Conservation (phyloP, 2,113 vertebrate genomes). For the Cnemophilus loriae region DNA sequence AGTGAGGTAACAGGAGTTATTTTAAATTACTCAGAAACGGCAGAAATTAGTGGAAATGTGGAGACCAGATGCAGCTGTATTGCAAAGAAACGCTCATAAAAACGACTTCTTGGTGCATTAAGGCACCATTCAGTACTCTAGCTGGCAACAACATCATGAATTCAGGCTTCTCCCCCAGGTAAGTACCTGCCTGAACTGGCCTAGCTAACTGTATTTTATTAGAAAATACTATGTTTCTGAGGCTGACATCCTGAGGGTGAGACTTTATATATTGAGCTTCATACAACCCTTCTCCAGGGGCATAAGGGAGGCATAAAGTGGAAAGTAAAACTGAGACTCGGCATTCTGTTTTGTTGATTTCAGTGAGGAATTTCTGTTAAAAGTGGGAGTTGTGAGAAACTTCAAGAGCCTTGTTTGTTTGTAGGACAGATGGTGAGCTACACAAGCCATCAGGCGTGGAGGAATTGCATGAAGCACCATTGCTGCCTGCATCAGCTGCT, state of each 20-base stretch:
- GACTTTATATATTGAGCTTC: not conserved
- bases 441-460: not conserved
- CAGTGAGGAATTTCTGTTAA: not conserved
- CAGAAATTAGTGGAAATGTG: slow-evolving; percentile 52
- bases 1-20: slow-evolving; percentile 57
- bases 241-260: not conserved
- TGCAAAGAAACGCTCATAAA: slow-evolving; percentile 2
- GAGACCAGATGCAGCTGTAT: slow-evolving; percentile 55
- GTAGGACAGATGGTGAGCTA: not conserved
- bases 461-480: not conserved
- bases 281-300: not conserved
- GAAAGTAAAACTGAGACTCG: not conserved
- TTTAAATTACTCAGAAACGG: slow-evolving; percentile 55
- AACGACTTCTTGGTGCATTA: not conserved
- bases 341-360: not conserved
- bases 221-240: not conserved
- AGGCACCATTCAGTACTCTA: not conserved
- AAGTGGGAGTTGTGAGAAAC: not conserved
- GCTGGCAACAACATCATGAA: not conserved
- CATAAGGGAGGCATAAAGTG: not conserved
- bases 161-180: not conserved
- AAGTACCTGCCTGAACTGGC: not conserved
- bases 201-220: not conserved
- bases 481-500: not conserved
- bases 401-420: not conserved